Evolutionary conservation across 1,140 invertebrate species (phyloP).

Genomic region (Aporrectodea caliginosa): DNA sequence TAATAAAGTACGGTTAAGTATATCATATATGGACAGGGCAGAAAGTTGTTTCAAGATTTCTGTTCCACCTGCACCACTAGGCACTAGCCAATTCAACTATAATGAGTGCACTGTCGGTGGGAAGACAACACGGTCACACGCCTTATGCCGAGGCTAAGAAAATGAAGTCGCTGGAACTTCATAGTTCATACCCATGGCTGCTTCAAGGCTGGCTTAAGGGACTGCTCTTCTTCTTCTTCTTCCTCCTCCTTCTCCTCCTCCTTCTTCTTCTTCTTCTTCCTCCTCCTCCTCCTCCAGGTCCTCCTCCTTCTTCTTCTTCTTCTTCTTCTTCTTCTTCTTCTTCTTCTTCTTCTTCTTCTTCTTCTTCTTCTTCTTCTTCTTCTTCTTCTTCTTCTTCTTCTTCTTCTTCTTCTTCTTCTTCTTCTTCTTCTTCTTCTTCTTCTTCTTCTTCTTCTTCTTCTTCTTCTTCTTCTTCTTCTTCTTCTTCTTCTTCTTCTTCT

Average conservation of each 20-base stretch:
- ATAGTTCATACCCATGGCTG: too few relatives aligned
- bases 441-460: not conserved
- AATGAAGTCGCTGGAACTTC: too few relatives aligned
- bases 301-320: not conserved
- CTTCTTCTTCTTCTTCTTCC: not conserved
- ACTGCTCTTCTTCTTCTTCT: constrained; percentile 2
- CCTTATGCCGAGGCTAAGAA: too few relatives aligned
- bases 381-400: not conserved
- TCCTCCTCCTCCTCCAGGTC: not conserved
- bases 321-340: not conserved
- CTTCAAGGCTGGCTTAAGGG: too few relatives aligned
- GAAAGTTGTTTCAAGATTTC: too few relatives aligned
- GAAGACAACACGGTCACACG: too few relatives aligned
- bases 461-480: constrained; percentile 3
- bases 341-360: not conserved
- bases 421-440: not conserved
- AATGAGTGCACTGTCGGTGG: too few relatives aligned
- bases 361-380: not conserved
- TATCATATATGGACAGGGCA: too few relatives aligned
- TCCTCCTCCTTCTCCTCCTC: not conserved
- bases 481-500: not conserved
- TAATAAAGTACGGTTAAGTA: too few relatives aligned
- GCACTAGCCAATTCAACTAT: too few relatives aligned
- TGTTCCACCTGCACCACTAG: too few relatives aligned
- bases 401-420: not conserved